Base-by-base conservation (phyloP, 2,888 invertebrate genomes). In the Cantharis rufa region DNA sequence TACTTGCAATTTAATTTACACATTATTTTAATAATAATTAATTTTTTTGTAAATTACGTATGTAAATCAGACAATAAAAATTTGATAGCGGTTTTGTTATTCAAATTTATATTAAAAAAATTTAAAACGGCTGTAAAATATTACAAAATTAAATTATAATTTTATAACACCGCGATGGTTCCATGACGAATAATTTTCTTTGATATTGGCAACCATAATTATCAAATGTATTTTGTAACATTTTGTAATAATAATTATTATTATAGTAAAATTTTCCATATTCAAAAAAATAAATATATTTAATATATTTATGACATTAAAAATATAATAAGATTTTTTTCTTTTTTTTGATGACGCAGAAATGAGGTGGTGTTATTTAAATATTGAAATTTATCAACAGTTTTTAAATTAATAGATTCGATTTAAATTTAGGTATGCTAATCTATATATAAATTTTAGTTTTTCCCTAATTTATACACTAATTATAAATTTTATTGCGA, bases 341-440 rank as follows among this genome's bases (percentile, higher is more conserved):
- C 18, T 48, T n/a, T 48, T 48, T 48, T 3, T 48, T 48, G n/a
- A n/a, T 48, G 48, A 48, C 48, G 48, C n/a, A n/a, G 48, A 48
- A n/a, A 0, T 48, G 48, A 48, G n/a, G 48, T 48, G 48, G 48
- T 48, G 48, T n/a, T 15, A 15, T 18, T 71, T 62, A 62, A 27
- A 71, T 62, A 16, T 48, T 62, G 62, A 71, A 71, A 62, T 27
- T 15, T 62, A 10, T 62, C 4, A n/a, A 24, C 61, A 71, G 24
- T 27, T 62, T 62, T 62, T 24, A 61, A 70, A 18, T 62, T 62
- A 62, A 24, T 62, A 27, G 61, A 62, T 71, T 71, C 63, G 24
- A 71, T 15, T 62, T 71, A 15, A 71, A 62, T 71, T n/a, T 66
- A 66, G 64, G 18, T 71, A 71, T 71, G 62, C 24, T 71, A 71